A percentile compares a stretch with the other conserved stretches of the same genome.
Conservation (phyloP, 1,140 invertebrate genomes). For the Ridgeia piscesae region DNA sequence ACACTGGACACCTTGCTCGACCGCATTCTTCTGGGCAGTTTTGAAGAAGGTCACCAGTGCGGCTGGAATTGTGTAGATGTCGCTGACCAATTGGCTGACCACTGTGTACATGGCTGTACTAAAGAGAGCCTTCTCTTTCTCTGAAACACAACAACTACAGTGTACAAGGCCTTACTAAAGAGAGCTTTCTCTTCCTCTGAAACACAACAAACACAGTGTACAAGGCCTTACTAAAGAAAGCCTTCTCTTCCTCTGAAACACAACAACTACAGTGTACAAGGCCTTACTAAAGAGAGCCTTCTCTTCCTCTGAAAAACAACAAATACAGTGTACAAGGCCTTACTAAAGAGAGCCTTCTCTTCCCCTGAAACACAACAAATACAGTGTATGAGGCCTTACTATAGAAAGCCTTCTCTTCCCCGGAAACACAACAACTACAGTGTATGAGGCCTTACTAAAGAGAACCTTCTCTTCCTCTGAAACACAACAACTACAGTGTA, state of each 20-base stretch:
- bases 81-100: constrained; percentile 10
- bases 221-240: neutral
- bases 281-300: neutral
- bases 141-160: neutral
- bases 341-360: neutral
- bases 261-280: constrained; percentile 16
- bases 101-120: constrained; percentile 17
- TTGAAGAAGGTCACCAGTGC: constrained; percentile 7
- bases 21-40: neutral
- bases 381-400: constrained; percentile 15
- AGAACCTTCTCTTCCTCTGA: constrained; percentile 1
- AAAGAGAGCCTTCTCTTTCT: neutral
- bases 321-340: constrained; percentile 16
- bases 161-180: neutral
- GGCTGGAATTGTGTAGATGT: neutral
- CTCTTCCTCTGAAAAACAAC: neutral
- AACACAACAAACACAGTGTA: too few relatives aligned
- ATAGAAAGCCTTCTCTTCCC: neutral
- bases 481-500: constrained; percentile 12
- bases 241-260: constrained; percentile 2
- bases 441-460: constrained; percentile 10
- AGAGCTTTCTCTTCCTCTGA: too few relatives aligned
- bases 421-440: neutral
- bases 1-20: neutral
- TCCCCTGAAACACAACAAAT: neutral